Conservation (phyloP, 2,797 vertebrate species). For the Siniperca scherzeri region DNA sequence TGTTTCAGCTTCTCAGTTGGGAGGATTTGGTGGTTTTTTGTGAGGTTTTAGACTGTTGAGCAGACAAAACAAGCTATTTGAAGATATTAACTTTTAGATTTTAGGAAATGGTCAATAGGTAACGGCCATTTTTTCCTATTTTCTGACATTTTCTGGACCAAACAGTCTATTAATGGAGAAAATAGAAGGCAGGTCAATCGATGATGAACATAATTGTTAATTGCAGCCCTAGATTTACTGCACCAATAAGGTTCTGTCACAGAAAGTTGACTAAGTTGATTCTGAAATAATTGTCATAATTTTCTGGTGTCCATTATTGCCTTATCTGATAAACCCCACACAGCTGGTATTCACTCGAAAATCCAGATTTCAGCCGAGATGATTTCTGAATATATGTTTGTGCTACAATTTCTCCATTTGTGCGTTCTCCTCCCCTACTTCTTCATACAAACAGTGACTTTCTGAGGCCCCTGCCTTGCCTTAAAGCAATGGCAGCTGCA, state of each 20-base stretch:
- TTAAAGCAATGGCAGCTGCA: constrained; percentile 75
- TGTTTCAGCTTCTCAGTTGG: background rate
- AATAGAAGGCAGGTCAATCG: background rate
- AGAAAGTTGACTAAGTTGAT: constrained; percentile 1
- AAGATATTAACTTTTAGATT: background rate
- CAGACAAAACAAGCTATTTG: background rate
- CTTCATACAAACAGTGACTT: constrained; percentile 8
- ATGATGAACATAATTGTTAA: background rate
- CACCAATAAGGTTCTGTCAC: background rate
- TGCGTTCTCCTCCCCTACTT: background rate
- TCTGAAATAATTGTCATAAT: background rate
- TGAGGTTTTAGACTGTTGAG: background rate
- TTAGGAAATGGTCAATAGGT: background rate
- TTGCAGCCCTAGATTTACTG: background rate
- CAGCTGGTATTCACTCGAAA: background rate
- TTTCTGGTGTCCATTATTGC: background rate
- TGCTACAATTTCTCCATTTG: background rate
- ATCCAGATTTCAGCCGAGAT: background rate
- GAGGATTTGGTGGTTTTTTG: background rate
- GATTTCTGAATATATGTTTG: background rate
- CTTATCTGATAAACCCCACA: background rate
- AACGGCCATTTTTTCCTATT: background rate
- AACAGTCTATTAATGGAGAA: background rate
- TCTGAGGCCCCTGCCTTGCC: constrained; percentile 28
- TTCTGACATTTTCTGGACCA: background rate